These are phyloP conservation scores for Eumeta japonica DNA, from an alignment of 1,140 invertebrate genomes.

Conservation along the genomic window DNA sequence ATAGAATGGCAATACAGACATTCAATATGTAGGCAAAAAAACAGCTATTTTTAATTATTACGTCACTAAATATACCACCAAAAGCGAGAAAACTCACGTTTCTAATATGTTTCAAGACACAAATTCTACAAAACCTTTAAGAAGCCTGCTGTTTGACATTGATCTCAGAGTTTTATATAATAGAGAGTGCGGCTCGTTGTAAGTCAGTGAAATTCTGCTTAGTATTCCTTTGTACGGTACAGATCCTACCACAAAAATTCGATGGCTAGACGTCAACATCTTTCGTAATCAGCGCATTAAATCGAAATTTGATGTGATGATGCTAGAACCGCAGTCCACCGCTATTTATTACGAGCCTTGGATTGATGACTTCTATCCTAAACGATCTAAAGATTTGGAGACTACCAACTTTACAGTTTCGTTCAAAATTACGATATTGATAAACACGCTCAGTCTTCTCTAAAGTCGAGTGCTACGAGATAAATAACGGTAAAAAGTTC, in stretches of 20 bases:
- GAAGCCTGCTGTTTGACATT: constrained; percentile 14
- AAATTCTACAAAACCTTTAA: constrained; percentile 9
- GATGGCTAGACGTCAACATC: constrained; percentile 31
- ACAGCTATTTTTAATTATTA: constrained; percentile 25
- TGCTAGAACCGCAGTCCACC: constrained; percentile 6
- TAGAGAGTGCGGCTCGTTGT: constrained; percentile 27
- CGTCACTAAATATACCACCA: constrained; percentile 16
- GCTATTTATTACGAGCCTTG: constrained; percentile 9
- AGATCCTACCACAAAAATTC: constrained; percentile 27
- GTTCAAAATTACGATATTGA: background rate
- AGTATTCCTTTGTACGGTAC: constrained; percentile 27
- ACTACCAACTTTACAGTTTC: constrained; percentile 1
- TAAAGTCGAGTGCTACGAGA: background rate
- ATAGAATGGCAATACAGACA: constrained; percentile 34
- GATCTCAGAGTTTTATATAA: constrained; percentile 18
- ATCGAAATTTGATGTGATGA: constrained; percentile 7
- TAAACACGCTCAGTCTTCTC: constrained; percentile 1
- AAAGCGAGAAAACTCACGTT: constrained; percentile 8
- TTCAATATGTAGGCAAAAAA: constrained; percentile 33
- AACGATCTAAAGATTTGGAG: constrained; percentile 8
- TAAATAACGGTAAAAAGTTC: constrained; percentile 4
- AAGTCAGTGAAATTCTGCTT: constrained; percentile 29
- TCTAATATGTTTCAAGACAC: constrained; percentile 3
- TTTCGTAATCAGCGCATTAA: constrained; percentile 9
- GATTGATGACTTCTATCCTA: constrained; percentile 10